A percentile compares a stretch with the other conserved stretches of the same genome.
These are phyloP conservation scores for Halichoeres trimaculatus DNA, from an alignment of 2,113 vertebrate genomes.

Conservation along the genomic window DNA sequence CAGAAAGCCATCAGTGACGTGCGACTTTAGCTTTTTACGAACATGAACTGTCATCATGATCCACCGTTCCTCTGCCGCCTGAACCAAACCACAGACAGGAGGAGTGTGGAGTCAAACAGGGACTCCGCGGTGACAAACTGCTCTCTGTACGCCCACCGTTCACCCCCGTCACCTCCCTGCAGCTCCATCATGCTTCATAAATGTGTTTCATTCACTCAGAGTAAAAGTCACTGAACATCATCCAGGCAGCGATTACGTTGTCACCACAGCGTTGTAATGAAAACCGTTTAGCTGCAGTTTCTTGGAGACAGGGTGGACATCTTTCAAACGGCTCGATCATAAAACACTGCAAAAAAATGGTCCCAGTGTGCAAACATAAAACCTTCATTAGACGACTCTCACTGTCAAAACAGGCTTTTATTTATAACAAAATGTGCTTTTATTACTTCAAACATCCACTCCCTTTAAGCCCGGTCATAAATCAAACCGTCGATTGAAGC, in stretches of 20 bases:
- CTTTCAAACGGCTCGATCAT: not conserved
- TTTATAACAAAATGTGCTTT: conserved; percentile 9
- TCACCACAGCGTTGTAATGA: not conserved
- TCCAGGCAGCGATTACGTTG: not conserved
- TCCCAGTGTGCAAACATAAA: conserved; percentile 14
- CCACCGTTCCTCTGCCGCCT: not conserved
- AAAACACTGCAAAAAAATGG: not conserved
- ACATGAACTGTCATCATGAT: not conserved
- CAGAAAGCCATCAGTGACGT: no score
- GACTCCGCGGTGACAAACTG: not conserved
- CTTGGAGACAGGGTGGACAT: not conserved
- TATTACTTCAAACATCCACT: conserved; percentile 7
- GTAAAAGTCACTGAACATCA: not conserved
- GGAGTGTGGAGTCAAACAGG: not conserved
- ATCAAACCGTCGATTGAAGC: conserved; percentile 15
- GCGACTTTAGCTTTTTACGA: no score
- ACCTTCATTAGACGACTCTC: conserved; percentile 12
- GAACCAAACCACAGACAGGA: not conserved
- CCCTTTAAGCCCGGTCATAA: conserved; percentile 3
- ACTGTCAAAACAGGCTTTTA: conserved; percentile 12
- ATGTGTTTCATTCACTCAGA: not conserved
- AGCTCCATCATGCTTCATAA: not conserved
- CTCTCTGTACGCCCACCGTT: not conserved
- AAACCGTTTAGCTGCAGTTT: not conserved
- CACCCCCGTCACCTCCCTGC: not conserved